Evolutionary conservation across 2,888 invertebrate species (phyloP).

Genomic region (Troides aeacus): DNA sequence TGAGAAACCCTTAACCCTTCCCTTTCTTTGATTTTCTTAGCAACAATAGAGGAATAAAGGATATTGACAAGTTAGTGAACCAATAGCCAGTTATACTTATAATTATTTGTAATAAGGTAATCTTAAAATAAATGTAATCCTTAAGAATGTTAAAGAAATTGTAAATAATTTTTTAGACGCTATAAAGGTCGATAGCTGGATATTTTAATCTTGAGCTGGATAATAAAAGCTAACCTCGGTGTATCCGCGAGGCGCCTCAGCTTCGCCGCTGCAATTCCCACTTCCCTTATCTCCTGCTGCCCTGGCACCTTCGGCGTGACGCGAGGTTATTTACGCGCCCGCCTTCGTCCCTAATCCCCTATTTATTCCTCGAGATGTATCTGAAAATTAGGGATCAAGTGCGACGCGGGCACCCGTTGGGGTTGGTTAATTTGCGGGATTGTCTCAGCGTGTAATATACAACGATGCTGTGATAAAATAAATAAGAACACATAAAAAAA

Average conservation of each 20-base stretch:
- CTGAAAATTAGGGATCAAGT: slow-evolving; percentile 80
- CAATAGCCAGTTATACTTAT: too few species aligned
- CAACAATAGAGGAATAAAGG: too few species aligned
- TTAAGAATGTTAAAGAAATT: too few species aligned
- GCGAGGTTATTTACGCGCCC: slow-evolving; percentile 75
- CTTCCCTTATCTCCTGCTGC: slow-evolving; percentile 64
- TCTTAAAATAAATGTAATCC: too few species aligned
- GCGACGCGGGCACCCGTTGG: slow-evolving; percentile 49
- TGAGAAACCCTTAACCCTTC: too few species aligned
- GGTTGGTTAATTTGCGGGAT: slow-evolving; percentile 70
- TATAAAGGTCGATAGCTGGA: too few species aligned
- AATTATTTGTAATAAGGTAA: too few species aligned
- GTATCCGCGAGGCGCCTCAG: not conserved
- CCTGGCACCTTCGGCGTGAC: slow-evolving; percentile 62
- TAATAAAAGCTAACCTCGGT: slow-evolving; percentile 4
- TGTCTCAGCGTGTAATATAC: slow-evolving; percentile 43
- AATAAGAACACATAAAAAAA: slow-evolving; percentile 31
- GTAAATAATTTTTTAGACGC: too few species aligned
- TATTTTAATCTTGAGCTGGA: too few species aligned
- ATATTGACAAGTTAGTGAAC: too few species aligned
- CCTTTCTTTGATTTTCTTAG: too few species aligned
- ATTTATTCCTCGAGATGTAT: slow-evolving; percentile 78
- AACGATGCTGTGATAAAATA: slow-evolving; percentile 44
- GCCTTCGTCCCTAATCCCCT: slow-evolving; percentile 75
- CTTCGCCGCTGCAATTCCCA: slow-evolving; percentile 62